A percentile compares a stretch with the other conserved stretches of the same genome.
Conservation (phyloP, 2,113 vertebrate species). For the Hippocampus guttulatus region DNA sequence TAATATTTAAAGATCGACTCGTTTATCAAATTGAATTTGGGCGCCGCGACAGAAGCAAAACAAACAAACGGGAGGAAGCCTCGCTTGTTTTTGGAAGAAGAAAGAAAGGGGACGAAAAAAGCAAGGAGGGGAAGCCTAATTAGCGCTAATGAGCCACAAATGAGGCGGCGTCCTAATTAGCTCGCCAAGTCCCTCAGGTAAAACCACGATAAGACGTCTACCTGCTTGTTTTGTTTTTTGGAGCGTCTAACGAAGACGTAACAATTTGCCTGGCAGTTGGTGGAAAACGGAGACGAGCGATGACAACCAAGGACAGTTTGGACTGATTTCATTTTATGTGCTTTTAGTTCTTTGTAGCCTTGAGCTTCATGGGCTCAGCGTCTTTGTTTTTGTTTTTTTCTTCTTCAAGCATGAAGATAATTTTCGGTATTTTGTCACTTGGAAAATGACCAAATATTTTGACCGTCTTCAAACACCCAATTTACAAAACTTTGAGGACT, state of each 20-base stretch:
- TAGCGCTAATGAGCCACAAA: conserved; percentile 62
- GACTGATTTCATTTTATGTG: no score
- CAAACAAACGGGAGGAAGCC: conserved; percentile 46
- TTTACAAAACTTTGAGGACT: no score
- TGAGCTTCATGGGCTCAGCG: neutral
- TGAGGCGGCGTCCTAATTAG: conserved; percentile 60
- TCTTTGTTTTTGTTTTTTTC: neutral
- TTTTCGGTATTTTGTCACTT: neutral
- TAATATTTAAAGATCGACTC: conserved; percentile 82
- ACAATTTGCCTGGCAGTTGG: neutral
- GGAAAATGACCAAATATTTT: neutral
- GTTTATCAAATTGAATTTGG: conserved; percentile 79
- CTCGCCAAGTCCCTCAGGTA: conserved; percentile 36
- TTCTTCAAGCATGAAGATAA: neutral
- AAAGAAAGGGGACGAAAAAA: conserved; percentile 22
- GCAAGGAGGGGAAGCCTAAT: conserved; percentile 40
- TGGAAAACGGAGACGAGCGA: no score
- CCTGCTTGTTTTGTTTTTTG: neutral
- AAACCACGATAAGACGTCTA: neutral
- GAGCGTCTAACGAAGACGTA: neutral
- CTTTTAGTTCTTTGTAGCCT: neutral
- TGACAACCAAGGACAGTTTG: neutral
- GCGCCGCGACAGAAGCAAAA: conserved; percentile 63
- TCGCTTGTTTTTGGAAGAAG: conserved; percentile 3
- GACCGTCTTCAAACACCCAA: no score